Base-by-base conservation (phyloP, 2,888 invertebrate species). In the Ferdinandea cuprea region DNA sequence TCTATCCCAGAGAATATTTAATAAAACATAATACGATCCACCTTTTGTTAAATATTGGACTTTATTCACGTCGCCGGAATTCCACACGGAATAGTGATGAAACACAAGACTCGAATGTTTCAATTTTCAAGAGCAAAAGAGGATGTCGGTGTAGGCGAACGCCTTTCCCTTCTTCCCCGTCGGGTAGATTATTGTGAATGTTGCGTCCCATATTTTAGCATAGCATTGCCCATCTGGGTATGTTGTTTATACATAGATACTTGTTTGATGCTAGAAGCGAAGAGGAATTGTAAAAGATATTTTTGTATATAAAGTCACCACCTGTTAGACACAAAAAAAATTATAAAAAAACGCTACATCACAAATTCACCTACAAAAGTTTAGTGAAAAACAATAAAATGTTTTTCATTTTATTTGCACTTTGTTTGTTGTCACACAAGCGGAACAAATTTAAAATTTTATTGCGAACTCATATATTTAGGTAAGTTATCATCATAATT, bases 211-310 rank as follows among this genome's bases (percentile, higher is more conserved):
- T 54, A 63, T 73, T 73, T 40, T 7, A 37, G 46, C n/a, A 9
- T 61, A 61, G 52, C 50, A 54, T 72, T 61, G 61, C 61, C 72
- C 72, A 72, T 61, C 72, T 72, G 72, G 61, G 25, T 52, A 46
- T 42, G 42, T 63, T 35, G 40, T 42, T 52, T 72, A 54, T 74
- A 78, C 44, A 84, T 76, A 76, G 74, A 85, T 85, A 85, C 86
- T 25, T 25, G 2, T 5, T 25, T 25, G 25, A n/a, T n/a, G n/a
- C n/a, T n/a, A n/a, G n/a, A n/a, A n/a, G n/a, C n/a, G n/a, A n/a
- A n/a, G n/a, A n/a, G n/a, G n/a, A n/a, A n/a, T n/a, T 50, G 58
- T 7, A n/a, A 68, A 44, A 44, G 11, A 11, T 50, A 1, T 44
- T 42, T 42, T 30, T 54, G 21, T n/a, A 8, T 15, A 46, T 15